Percentiles rank a stretch among this genome's conserved stretches.
Evolutionary conservation across 2,888 invertebrate genomes (phyloP).

Genomic region (Rhabditoides inermis): DNA sequence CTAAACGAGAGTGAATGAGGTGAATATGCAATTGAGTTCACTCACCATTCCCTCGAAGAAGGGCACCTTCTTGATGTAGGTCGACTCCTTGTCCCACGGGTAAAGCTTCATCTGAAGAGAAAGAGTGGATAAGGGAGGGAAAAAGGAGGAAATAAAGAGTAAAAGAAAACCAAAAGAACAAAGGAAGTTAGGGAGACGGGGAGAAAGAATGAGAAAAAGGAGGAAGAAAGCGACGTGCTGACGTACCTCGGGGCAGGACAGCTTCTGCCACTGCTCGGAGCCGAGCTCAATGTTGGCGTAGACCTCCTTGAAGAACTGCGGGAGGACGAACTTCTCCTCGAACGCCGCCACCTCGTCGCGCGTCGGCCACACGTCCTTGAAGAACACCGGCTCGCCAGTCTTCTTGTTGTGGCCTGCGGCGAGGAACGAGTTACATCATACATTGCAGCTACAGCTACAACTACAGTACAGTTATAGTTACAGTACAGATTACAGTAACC

Average conservation of each 20-base stretch:
- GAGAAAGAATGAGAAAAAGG: not conserved
- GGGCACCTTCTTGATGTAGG: conserved; percentile 90
- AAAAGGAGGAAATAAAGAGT: not conserved
- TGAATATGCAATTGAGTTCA: not conserved
- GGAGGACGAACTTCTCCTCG: conserved; percentile 80
- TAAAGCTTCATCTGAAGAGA: conserved; percentile 66
- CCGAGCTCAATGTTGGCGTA: conserved; percentile 62
- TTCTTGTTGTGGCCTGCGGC: too few species aligned
- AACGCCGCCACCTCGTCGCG: conserved; percentile 72
- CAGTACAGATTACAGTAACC: conserved; percentile 10
- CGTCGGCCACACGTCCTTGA: conserved; percentile 90
- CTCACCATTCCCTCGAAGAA: conserved; percentile 79
- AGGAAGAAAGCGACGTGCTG: not conserved
- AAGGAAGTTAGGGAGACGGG: not conserved
- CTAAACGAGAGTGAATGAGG: conserved; percentile 4
- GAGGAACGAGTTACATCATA: too few species aligned
- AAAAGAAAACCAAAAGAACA: not conserved
- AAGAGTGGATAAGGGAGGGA: too few species aligned
- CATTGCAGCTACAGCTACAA: too few species aligned
- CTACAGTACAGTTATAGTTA: too few species aligned
- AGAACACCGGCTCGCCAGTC: conserved; percentile 58
- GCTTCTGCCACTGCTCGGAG: conserved; percentile 73
- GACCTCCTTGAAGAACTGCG: conserved; percentile 76
- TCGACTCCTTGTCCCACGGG: conserved; percentile 80
- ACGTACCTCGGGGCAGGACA: conserved; percentile 64